These are phyloP conservation scores for Meloidogyne exigua DNA, from an alignment of 1,140 invertebrate species.

Conservation along the genomic window DNA sequence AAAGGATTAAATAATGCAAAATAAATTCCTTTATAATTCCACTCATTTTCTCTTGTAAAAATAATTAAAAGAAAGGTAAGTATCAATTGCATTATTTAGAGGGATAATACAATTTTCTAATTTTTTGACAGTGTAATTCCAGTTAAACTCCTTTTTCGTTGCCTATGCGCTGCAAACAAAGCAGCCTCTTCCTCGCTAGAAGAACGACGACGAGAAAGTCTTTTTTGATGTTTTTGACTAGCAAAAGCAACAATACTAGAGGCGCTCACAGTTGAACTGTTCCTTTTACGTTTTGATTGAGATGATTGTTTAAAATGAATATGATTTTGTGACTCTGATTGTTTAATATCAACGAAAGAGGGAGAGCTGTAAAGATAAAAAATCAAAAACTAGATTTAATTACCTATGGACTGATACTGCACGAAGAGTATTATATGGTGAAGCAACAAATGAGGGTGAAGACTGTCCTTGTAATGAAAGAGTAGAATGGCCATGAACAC, in stretches of 20 bases:
- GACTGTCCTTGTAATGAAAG: conserved; percentile 56
- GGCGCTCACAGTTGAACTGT: background rate
- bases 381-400: background rate
- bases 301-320: background rate
- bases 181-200: background rate
- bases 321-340: background rate
- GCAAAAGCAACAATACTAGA: background rate
- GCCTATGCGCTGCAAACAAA: background rate
- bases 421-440: conserved; percentile 61
- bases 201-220: background rate
- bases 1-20: too few species aligned
- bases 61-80: too few species aligned
- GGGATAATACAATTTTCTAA: background rate
- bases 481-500: conserved; percentile 62
- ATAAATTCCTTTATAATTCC: too few species aligned
- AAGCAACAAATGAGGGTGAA: conserved; percentile 54
- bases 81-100: too few species aligned
- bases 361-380: background rate
- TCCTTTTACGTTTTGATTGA: background rate
- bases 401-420: conserved; percentile 56
- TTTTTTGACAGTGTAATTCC: background rate
- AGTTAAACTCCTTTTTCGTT: background rate
- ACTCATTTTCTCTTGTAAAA: too few species aligned
- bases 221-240: conserved; percentile 5
- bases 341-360: background rate